Evolutionary conservation across 2,888 invertebrate species (phyloP).

Genomic region (Zele albiditarsus): DNA sequence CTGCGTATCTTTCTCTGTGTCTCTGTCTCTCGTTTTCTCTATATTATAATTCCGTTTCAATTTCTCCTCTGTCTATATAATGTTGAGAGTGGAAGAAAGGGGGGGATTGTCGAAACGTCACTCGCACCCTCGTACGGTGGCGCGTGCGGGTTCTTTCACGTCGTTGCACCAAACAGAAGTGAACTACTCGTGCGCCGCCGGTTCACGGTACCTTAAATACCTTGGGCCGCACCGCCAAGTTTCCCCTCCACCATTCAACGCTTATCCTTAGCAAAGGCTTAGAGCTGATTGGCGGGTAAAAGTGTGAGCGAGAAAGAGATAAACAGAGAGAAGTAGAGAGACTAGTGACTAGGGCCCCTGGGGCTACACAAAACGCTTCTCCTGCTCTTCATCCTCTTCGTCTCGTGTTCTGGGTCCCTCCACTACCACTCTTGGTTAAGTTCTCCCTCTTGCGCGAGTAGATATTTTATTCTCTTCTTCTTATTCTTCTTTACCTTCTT

Average conservation of each 20-base stretch:
- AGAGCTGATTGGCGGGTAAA: constrained; percentile 51
- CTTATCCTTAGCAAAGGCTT: constrained; percentile 45
- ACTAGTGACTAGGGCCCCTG: constrained; percentile 27
- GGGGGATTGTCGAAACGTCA: constrained; percentile 49
- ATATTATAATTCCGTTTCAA: constrained; percentile 17
- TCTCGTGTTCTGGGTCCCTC: constrained; percentile 35
- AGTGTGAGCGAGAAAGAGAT: constrained; percentile 31
- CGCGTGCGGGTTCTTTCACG: constrained; percentile 60
- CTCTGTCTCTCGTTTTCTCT: constrained; percentile 1
- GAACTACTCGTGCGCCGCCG: constrained; percentile 78
- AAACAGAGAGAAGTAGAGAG: constrained; percentile 9
- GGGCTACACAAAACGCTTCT: constrained; percentile 11
- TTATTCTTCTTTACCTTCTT: constrained; percentile 26
- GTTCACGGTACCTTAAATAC: constrained; percentile 78
- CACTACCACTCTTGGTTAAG: constrained; percentile 9
- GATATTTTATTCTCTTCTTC: constrained; percentile 5
- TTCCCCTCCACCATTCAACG: constrained; percentile 39
- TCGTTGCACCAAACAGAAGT: constrained; percentile 75
- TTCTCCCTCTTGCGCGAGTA: not conserved
- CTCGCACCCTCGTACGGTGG: constrained; percentile 56
- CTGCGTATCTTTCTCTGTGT: too few relatives aligned
- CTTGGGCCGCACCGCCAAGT: constrained; percentile 73
- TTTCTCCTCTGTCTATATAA: not conserved
- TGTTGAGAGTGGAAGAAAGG: too few relatives aligned
- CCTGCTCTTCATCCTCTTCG: constrained; percentile 36